Conservation (phyloP, 2,113 vertebrate species). For the Rhipidura dahli region DNA sequence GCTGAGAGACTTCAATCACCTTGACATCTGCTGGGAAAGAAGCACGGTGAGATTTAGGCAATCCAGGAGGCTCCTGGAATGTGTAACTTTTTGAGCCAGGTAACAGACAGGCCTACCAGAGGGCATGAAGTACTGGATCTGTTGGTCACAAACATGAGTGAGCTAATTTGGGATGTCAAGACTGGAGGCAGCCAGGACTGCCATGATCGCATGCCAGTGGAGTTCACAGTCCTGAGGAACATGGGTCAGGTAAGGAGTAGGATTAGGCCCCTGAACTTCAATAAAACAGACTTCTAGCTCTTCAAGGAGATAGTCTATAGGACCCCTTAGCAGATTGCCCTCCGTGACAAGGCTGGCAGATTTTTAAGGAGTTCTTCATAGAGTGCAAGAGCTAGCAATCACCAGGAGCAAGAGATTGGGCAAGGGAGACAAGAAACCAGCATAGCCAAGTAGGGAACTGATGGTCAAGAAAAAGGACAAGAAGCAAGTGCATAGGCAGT, state of each 20-base stretch:
- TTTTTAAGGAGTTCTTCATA: neutral
- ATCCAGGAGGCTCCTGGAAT: too few species aligned
- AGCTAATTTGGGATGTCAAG: too few species aligned
- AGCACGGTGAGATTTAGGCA: neutral
- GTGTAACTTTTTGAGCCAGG: neutral
- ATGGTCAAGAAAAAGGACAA: neutral
- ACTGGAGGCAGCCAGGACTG: neutral
- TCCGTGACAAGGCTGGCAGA: neutral
- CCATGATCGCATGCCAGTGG: fast-evolving
- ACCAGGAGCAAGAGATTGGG: neutral
- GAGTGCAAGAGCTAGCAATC: neutral
- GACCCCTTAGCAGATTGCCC: neutral
- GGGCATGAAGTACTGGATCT: neutral
- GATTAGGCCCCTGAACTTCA: neutral
- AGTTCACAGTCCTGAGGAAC: neutral
- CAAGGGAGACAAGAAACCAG: neutral
- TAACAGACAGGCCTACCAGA: neutral
- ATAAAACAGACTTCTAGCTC: neutral
- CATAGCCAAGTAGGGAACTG: neutral
- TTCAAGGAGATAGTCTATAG: neutral
- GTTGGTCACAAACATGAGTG: neutral
- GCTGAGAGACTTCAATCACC: neutral
- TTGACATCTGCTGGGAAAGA: neutral
- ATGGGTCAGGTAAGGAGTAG: neutral
- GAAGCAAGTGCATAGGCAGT: neutral